Percentiles rank a stretch among this genome's conserved stretches.
Evolutionary conservation across 2,113 vertebrate species (phyloP).

Genomic region (Ciconia boyciana): DNA sequence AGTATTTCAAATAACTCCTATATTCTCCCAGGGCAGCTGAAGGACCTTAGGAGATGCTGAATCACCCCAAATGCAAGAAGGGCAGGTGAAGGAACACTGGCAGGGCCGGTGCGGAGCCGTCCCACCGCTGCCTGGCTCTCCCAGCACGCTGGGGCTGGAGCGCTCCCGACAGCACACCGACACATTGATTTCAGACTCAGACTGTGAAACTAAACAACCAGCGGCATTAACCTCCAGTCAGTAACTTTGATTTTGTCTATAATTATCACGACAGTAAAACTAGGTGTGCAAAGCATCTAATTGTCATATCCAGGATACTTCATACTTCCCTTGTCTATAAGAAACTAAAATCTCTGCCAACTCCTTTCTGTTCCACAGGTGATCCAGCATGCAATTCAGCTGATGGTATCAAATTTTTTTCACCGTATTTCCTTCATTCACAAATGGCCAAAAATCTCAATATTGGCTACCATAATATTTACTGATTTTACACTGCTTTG

Average conservation of each 20-base stretch:
- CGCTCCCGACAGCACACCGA: accelerated
- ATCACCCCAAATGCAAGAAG: neutral
- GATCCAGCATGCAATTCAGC: neutral
- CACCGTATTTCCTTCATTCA: neutral
- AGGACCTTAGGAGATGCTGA: neutral
- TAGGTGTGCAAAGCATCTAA: neutral
- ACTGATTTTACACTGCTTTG: neutral
- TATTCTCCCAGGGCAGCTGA: neutral
- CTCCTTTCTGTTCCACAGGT: neutral
- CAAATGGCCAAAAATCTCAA: neutral
- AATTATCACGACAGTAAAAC: neutral
- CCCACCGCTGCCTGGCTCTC: accelerated
- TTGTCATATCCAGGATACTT: neutral
- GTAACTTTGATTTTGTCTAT: neutral
- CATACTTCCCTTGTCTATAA: neutral
- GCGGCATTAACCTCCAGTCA: neutral
- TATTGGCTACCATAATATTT: neutral
- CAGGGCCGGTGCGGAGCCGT: neutral
- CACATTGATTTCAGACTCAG: neutral
- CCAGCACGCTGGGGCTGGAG: neutral
- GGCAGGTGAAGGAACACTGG: neutral
- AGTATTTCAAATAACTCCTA: neutral
- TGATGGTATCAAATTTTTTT: neutral
- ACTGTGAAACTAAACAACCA: neutral
- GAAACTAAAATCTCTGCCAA: neutral